Conservation (phyloP, 2,797 vertebrate genomes). For the Crocidura indochinensis region DNA sequence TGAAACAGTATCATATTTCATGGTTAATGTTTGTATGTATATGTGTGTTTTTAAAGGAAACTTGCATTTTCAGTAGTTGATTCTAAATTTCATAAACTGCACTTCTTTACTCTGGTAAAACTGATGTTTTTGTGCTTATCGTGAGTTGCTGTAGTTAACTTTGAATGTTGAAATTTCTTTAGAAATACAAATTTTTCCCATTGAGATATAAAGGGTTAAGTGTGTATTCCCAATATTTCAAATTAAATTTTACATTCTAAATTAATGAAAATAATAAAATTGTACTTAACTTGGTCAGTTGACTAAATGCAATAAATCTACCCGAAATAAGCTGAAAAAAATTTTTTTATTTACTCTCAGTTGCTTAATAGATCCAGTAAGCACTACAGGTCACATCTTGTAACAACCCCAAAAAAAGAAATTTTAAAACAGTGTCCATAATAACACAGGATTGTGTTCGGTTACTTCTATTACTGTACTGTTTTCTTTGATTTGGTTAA, state of each 20-base stretch:
- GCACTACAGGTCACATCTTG: slow-evolving; percentile 68
- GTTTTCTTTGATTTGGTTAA: slow-evolving; percentile 66
- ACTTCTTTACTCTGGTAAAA: slow-evolving; percentile 83
- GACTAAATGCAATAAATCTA: slow-evolving; percentile 77
- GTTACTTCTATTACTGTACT: slow-evolving; percentile 62
- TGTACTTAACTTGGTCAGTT: slow-evolving; percentile 73
- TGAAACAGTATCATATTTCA: slow-evolving; percentile 88
- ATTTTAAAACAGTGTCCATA: slow-evolving; percentile 50
- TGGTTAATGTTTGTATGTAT: slow-evolving; percentile 77
- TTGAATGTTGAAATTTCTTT: slow-evolving; percentile 74
- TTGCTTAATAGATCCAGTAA: slow-evolving; percentile 74
- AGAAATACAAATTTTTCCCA: slow-evolving; percentile 76
- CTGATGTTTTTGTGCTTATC: slow-evolving; percentile 84
- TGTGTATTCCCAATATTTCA: slow-evolving; percentile 66
- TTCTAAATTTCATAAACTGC: slow-evolving; percentile 84
- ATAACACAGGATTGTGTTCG: slow-evolving; percentile 69
- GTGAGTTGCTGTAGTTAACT: slow-evolving; percentile 81
- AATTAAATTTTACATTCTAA: slow-evolving; percentile 73
- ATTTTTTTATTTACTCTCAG: slow-evolving; percentile 81
- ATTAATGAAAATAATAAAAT: slow-evolving; percentile 73
- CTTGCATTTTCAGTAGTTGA: slow-evolving; percentile 82
- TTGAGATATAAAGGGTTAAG: slow-evolving; percentile 66
- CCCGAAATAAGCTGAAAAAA: slow-evolving; percentile 65
- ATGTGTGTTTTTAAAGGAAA: slow-evolving; percentile 87
- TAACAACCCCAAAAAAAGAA: slow-evolving; percentile 36